Conservation (phyloP, 2,888 invertebrate genomes). For the Nephrotoma guestfalica region DNA sequence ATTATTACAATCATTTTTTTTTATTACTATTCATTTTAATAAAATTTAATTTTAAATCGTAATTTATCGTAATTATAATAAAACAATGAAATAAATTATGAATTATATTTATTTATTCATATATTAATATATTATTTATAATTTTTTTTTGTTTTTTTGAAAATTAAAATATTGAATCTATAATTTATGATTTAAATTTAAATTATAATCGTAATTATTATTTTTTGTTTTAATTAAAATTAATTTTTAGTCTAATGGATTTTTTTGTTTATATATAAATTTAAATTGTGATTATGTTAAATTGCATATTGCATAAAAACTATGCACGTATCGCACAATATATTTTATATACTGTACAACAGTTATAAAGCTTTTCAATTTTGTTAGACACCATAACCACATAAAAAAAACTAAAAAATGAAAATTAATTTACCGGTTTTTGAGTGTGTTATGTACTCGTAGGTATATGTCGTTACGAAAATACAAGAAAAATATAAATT, state of each 20-base stretch:
- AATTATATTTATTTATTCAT: neutral
- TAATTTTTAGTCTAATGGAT: neutral
- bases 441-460: neutral
- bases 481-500: neutral
- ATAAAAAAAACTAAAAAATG: neutral
- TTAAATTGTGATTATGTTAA: neutral
- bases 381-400: too few relatives aligned
- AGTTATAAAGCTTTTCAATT: too few relatives aligned
- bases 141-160: neutral
- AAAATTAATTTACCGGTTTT: neutral
- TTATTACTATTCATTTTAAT: neutral
- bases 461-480: neutral
- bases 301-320: neutral
- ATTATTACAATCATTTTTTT: neutral
- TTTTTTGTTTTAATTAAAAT: neutral
- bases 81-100: neutral
- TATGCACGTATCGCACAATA: too few relatives aligned
- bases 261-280: neutral
- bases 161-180: neutral
- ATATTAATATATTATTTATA: neutral
- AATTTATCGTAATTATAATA: neutral
- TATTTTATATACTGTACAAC: too few relatives aligned
- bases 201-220: neutral
- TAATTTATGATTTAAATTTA: neutral
- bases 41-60: neutral